Percentiles rank a stretch among this genome's conserved stretches.
phyloP scores from a whole-genome alignment of 1,140 invertebrate species.

The Brachionus angularis region DNA sequence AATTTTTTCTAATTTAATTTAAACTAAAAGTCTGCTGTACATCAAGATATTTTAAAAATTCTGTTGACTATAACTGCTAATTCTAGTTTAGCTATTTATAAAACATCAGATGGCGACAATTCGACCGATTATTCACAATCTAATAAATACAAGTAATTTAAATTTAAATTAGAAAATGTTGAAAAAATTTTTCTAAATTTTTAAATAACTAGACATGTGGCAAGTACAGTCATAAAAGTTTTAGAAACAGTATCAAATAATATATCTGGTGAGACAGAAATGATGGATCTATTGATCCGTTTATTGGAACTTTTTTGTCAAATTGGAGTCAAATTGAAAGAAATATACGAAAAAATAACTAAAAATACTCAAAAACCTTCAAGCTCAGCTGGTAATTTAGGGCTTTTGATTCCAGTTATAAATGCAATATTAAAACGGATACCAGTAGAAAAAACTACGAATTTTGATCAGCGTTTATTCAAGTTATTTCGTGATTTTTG shows the following conservation, averaged over 20 bases:
- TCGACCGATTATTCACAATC: constrained; percentile 63
- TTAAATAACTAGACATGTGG: constrained; percentile 87
- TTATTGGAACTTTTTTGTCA: constrained; percentile 93
- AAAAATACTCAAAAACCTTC: constrained; percentile 68
- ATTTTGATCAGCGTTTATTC: constrained; percentile 75
- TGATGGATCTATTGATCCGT: constrained; percentile 78
- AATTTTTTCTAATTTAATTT: neutral
- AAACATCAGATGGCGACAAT: constrained; percentile 67
- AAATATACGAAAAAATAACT: constrained; percentile 80
- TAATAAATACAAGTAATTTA: constrained; percentile 64
- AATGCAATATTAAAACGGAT: constrained; percentile 75
- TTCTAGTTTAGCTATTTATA: constrained; percentile 63
- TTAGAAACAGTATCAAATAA: constrained; percentile 88
- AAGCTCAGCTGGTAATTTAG: constrained; percentile 88
- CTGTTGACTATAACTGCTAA: constrained; percentile 90
- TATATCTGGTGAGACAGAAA: constrained; percentile 77
- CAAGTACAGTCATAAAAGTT: constrained; percentile 86
- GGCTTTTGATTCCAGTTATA: constrained; percentile 92
- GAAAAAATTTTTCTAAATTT: too few species aligned
- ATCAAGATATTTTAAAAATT: constrained; percentile 95
- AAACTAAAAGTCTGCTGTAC: constrained; percentile 63
- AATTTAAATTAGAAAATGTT: constrained; percentile 4
- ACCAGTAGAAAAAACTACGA: constrained; percentile 58
- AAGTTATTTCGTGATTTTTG: constrained; percentile 97
- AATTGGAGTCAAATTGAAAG: constrained; percentile 88